Percentiles rank a stretch among this genome's conserved stretches.
phyloP scores from a whole-genome alignment of 2,888 invertebrate genomes.

The Agrilus mali region DNA sequence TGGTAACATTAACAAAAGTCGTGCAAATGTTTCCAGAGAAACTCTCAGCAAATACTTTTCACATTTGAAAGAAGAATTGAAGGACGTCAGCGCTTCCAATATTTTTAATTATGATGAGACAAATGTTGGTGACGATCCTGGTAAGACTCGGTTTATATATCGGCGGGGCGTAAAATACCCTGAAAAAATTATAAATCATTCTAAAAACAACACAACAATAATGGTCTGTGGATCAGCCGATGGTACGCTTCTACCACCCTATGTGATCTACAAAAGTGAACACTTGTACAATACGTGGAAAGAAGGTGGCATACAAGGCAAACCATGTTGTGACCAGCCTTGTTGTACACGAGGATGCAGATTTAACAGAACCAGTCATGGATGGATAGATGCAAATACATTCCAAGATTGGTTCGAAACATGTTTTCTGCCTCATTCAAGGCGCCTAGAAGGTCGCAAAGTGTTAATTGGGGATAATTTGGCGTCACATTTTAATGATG shows the following conservation, averaged over 20 bases:
- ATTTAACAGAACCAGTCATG: constrained; percentile 5
- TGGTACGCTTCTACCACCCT: constrained; percentile 17
- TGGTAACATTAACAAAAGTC: not conserved
- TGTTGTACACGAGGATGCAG: constrained; percentile 3
- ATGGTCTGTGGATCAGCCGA: constrained; percentile 19
- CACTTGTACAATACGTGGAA: constrained; percentile 22
- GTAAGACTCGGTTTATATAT: constrained; percentile 9
- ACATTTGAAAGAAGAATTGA: constrained; percentile 3
- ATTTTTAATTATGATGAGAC: constrained; percentile 12
- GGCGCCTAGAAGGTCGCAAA: no score
- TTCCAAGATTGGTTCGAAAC: no score
- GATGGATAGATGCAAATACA: constrained; percentile 9
- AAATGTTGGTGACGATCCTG: constrained; percentile 23
- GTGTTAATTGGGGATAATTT: no score
- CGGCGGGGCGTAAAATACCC: no score
- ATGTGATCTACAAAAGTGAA: constrained; percentile 12
- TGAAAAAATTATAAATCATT: constrained; percentile 16
- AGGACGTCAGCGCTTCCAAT: constrained; percentile 1
- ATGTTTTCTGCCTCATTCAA: no score
- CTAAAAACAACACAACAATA: constrained; percentile 17
- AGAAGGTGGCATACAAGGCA: constrained; percentile 14
- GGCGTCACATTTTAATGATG: constrained; percentile 4
- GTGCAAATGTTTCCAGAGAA: constrained; percentile 1
- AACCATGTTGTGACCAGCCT: constrained; percentile 4
- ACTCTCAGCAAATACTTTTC: not conserved